Evolutionary conservation across 1,140 invertebrate species (phyloP).

Genomic region (Pectinophora gossypiella): DNA sequence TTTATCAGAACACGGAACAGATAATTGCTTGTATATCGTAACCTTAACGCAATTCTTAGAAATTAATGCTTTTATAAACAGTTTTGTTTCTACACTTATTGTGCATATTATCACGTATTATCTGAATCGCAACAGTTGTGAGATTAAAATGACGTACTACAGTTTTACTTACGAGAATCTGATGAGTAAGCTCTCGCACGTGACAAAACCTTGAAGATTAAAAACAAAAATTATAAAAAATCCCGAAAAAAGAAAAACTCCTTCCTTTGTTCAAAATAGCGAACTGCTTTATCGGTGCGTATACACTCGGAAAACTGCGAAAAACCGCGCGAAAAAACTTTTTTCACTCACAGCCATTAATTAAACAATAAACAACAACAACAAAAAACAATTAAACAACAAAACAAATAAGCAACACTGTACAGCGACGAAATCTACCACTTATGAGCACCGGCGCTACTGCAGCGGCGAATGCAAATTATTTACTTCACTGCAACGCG

Average conservation of each 20-base stretch:
- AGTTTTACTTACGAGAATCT: not conserved
- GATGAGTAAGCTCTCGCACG: not conserved
- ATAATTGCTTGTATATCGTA: not conserved
- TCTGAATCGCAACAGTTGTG: not conserved
- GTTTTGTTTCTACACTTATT: not conserved
- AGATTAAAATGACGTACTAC: not conserved
- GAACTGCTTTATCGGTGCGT: not conserved
- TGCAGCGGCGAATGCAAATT: slow-evolving; percentile 64
- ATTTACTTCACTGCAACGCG: slow-evolving; percentile 57
- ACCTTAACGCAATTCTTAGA: not conserved
- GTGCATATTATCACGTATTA: not conserved
- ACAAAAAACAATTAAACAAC: slow-evolving; percentile 34
- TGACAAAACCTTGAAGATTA: not conserved
- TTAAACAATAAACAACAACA: slow-evolving; percentile 32
- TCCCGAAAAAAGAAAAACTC: not conserved
- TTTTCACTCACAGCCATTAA: slow-evolving; percentile 22
- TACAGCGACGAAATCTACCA: slow-evolving; percentile 62
- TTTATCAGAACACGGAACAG: not conserved
- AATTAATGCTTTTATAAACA: not conserved
- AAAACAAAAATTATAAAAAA: not conserved
- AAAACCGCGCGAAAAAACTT: slow-evolving; percentile 16
- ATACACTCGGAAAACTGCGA: not conserved
- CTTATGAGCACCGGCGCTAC: slow-evolving; percentile 53
- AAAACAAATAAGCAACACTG: slow-evolving; percentile 49
- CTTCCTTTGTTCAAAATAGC: not conserved